Base-by-base conservation (phyloP, 2,797 vertebrate genomes). In the Halcyon smyrnensis region DNA sequence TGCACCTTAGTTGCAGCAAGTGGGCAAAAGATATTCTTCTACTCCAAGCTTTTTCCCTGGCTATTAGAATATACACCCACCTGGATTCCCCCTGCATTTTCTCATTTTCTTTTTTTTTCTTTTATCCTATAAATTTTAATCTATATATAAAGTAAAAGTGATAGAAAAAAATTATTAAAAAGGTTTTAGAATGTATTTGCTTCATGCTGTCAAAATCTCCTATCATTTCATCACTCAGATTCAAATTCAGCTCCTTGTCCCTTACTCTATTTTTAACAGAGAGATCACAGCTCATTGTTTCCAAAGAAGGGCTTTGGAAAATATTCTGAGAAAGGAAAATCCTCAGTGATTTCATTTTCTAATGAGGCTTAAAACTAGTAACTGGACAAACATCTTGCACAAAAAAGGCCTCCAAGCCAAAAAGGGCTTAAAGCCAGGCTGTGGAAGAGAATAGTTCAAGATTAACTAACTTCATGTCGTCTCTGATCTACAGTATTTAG, bases 321-420 rank as follows among this genome's bases (percentile, higher is more conserved):
- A 87, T 89, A 87, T 64, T 86, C 25, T 74, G 56, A 93, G 71
- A 95, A 90, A 90, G 37, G 69, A 85, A 93, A 90, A 79, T 91
- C 60, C 27, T 25, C 25, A 46, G n/a, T 65, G 70, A 91, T 87
- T 97, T 93, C 36, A 70, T 80, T 93, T 89, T 45, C 30, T 95
- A 89, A 91, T 77, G 57, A 92, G 83, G 84, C 77, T 91, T 89
- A 87, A 89, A 92, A 77, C 50, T 71, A 82, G 27, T 96, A 96
- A 74, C 80, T 96, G 64, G 59, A 93, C 74, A 77, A 92, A 86
- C 1, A 8, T 9, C 48, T 62, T 64, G 18, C 41, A 81, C 28
- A 48, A 84, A 93, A 90, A 63, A 76, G 25, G 15, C 15, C 27
- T 85, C 15, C 8, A 39, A 75, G 54, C 19, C 54, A 82, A 82